A percentile compares a stretch with the other conserved stretches of the same genome.
phyloP scores from a whole-genome alignment of 2,113 vertebrate species.

The Platysteira castanea region DNA sequence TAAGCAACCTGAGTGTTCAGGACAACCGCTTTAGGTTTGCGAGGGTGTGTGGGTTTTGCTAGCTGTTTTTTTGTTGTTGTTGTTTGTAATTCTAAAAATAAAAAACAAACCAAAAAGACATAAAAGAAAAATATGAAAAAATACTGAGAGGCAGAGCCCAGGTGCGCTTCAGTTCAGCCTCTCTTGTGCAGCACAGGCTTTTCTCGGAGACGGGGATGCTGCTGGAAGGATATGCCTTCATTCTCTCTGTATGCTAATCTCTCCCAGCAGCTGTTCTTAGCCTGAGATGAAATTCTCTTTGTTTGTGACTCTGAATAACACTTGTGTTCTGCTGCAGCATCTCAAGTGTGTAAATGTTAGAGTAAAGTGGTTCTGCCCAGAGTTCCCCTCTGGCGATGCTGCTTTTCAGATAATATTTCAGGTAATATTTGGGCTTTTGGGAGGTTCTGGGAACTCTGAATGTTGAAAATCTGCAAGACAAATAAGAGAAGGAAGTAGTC shows the following conservation, averaged over 20 bases:
- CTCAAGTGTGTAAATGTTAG: not conserved
- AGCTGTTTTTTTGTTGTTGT: not conserved
- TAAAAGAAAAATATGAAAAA: not conserved
- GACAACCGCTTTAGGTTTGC: not conserved
- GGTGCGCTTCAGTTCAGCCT: not conserved
- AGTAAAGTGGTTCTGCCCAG: not conserved
- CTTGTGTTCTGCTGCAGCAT: conserved; percentile 29
- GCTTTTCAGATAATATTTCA: not conserved
- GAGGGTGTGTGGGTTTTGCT: not conserved
- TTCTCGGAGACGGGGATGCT: not conserved
- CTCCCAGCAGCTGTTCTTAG: conserved; percentile 11
- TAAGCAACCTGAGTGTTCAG: not conserved
- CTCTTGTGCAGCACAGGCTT: not conserved
- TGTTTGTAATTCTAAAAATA: not conserved
- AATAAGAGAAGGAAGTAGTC: not conserved
- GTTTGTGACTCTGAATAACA: conserved; percentile 32
- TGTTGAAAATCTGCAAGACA: not conserved
- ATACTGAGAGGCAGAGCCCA: not conserved
- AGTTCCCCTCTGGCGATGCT: not conserved
- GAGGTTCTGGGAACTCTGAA: not conserved
- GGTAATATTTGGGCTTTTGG: not conserved
- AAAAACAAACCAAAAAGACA: not conserved
- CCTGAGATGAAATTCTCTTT: conserved; percentile 43
- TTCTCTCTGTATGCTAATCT: not conserved
- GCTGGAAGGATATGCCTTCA: not conserved